Conservation (phyloP, 2,797 vertebrate species). For the Schizopygopsis pylzovi region DNA sequence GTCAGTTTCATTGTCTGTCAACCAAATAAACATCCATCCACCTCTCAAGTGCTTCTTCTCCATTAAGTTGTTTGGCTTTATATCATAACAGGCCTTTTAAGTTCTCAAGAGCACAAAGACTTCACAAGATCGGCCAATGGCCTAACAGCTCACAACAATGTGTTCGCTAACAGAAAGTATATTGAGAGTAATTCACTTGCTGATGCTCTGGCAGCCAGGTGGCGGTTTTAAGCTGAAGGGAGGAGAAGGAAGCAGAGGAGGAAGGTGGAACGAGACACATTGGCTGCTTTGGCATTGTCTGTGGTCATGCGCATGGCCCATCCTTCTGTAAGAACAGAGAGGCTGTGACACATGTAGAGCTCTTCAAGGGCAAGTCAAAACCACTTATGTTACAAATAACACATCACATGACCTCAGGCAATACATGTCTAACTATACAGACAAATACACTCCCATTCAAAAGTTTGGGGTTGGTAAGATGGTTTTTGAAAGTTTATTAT, state of each 20-base stretch:
- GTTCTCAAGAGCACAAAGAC: constrained; percentile 58
- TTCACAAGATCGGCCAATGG: constrained; percentile 60
- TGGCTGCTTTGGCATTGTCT: constrained; percentile 33
- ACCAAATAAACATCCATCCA: constrained; percentile 63
- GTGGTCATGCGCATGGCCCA: constrained; percentile 57
- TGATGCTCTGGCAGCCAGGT: constrained; percentile 64
- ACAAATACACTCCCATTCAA: neutral
- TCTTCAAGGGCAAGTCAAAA: constrained; percentile 8
- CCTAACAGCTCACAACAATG: constrained; percentile 71
- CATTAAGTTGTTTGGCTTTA: constrained; percentile 61
- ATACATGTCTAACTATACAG: neutral
- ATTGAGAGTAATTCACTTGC: constrained; percentile 72
- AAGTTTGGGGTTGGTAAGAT: neutral
- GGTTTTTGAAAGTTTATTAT: neutral
- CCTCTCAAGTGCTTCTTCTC: constrained; percentile 60
- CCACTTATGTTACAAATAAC: constrained; percentile 4
- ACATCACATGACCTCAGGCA: constrained; percentile 5
- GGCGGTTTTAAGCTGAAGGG: constrained; percentile 18
- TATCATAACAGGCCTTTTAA: constrained; percentile 65
- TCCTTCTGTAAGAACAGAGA: constrained; percentile 13
- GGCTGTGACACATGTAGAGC: neutral
- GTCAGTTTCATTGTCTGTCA: constrained; percentile 60
- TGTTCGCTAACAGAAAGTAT: constrained; percentile 73
- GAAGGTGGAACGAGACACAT: constrained; percentile 19
- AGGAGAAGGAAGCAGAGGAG: constrained; percentile 14